phyloP scores from a whole-genome alignment of 2,888 invertebrate genomes.

The Crematogaster levior region DNA sequence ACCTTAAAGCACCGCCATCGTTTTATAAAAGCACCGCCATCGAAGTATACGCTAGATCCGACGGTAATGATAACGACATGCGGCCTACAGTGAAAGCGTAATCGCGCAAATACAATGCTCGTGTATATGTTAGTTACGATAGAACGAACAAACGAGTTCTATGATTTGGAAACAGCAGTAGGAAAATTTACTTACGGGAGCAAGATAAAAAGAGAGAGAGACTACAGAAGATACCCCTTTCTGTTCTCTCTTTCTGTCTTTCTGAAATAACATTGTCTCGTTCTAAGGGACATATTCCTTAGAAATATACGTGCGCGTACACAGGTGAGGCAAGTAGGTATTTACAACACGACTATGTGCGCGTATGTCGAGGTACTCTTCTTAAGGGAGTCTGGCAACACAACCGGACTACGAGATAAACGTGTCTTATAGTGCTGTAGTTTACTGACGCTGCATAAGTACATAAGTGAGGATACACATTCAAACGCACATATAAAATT shows the following conservation, averaged over 20 bases:
- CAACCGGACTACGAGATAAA: conserved; percentile 69
- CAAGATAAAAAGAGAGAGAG: not conserved
- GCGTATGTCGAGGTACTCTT: conserved; percentile 50
- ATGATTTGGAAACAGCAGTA: not conserved
- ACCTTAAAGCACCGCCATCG: conserved; percentile 20
- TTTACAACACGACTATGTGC: conserved; percentile 60
- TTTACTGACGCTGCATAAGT: conserved; percentile 57
- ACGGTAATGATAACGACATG: conserved; percentile 55
- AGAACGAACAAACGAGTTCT: not conserved
- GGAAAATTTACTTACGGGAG: not conserved
- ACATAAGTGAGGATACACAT: conserved; percentile 35
- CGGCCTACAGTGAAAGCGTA: conserved; percentile 57
- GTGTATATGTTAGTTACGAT: not conserved
- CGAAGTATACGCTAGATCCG: conserved; percentile 53
- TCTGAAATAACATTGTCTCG: not conserved
- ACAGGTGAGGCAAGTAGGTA: conserved; percentile 60
- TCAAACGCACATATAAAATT: conserved; percentile 25
- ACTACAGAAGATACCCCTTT: not conserved
- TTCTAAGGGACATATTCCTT: conserved; percentile 3
- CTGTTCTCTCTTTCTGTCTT: not conserved
- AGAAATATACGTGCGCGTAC: conserved; percentile 30
- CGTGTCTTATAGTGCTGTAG: conserved; percentile 68
- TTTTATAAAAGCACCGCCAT: conserved; percentile 59
- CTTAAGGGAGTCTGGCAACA: conserved; percentile 46
- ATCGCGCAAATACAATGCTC: conserved; percentile 66